phyloP scores from a whole-genome alignment of 2,888 invertebrate genomes.

The Thalpophila matura region DNA sequence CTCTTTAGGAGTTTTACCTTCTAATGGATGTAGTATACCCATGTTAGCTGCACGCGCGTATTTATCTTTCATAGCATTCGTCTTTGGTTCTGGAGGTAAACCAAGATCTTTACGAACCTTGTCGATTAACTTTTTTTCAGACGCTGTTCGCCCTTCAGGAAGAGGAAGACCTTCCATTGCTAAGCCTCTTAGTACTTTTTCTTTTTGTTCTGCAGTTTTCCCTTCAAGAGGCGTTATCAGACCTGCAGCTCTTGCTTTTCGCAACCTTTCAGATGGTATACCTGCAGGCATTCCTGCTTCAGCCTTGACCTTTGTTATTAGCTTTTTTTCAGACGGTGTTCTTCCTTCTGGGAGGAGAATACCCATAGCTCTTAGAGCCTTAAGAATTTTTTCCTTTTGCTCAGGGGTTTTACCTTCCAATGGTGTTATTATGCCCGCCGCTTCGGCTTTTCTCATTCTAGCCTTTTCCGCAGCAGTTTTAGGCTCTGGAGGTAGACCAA shows the following conservation, averaged over 20 bases:
- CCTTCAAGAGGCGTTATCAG: conserved; percentile 59
- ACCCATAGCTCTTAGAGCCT: conserved; percentile 13
- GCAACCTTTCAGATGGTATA: conserved; percentile 18
- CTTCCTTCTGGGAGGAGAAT: conserved; percentile 41
- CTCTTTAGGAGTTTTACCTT: conserved; percentile 51
- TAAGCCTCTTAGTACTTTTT: conserved; percentile 60
- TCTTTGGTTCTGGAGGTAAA: conserved; percentile 35
- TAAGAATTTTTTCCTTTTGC: conserved; percentile 39
- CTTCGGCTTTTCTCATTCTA: conserved; percentile 28
- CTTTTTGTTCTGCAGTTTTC: conserved; percentile 61
- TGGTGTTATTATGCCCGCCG: conserved; percentile 26
- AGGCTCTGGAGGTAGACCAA: conserved; percentile 63
- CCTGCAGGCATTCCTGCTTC: background rate
- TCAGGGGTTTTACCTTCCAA: conserved; percentile 34
- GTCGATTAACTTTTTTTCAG: conserved; percentile 53
- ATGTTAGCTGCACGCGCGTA: conserved; percentile 59
- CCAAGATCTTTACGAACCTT: conserved; percentile 51
- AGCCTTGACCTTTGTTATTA: conserved; percentile 24
- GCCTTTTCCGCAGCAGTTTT: conserved; percentile 60
- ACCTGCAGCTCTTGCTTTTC: conserved; percentile 36
- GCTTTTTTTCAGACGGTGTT: conserved; percentile 29
- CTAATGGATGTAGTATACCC: conserved; percentile 57
- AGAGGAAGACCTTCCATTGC: conserved; percentile 60
- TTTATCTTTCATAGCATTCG: conserved; percentile 54
- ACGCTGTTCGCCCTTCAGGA: conserved; percentile 59